Evolutionary conservation across 2,888 invertebrate genomes (phyloP), one percentile per base, ranked within the genome.

Genomic region (Glaucopsyche alexis): DNA sequence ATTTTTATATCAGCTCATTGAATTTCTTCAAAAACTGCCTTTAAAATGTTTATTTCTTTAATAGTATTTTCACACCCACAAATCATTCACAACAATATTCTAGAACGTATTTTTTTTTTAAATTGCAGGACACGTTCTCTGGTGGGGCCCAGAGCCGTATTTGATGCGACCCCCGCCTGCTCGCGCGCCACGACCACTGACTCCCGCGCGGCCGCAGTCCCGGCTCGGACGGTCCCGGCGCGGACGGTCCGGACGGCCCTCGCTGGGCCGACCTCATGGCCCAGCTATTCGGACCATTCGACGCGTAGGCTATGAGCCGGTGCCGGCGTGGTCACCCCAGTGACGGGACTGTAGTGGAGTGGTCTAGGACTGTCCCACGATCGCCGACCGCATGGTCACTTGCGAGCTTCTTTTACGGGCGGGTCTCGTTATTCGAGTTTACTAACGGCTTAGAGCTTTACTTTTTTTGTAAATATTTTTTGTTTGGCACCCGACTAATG

Each of bases 131-230:
- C 81, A 82, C 88, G 79, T 89, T 88, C 82, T 79, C 86, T 75
- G 87, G 87, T 75, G 84, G 84, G 80, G 85, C 86, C 79, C 81
- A 88, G 78, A 87, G 84, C 82, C 90, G 91, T 83, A 91, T 93
- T 89, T 93, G 93, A 93, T 91, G 87, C 81, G 82, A 79, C 81
- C 79, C 79, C 77, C 79, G 76, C 74, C 77, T 78, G 75, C 79
- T 78, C 75, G 76, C 76, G 74, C 76, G 76, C 74, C 79, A 74
- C 73, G 38, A 73, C 71, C 64, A 75, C 73, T 72, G 75, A 71
- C 73, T 75, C 70, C 77, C 64, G 75, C 72, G 73, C 74, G 70
- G 73, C 71, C 74, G 74, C 72, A 75, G 72, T 74, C 73, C 47
- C 74, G 47, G 60, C 66, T 65, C 75, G 72, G 64, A 74, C 76